A percentile compares a stretch with the other conserved stretches of the same genome.
These are phyloP conservation scores for Dicaeum eximium DNA, from an alignment of 2,113 vertebrate species.

Conservation along the genomic window DNA sequence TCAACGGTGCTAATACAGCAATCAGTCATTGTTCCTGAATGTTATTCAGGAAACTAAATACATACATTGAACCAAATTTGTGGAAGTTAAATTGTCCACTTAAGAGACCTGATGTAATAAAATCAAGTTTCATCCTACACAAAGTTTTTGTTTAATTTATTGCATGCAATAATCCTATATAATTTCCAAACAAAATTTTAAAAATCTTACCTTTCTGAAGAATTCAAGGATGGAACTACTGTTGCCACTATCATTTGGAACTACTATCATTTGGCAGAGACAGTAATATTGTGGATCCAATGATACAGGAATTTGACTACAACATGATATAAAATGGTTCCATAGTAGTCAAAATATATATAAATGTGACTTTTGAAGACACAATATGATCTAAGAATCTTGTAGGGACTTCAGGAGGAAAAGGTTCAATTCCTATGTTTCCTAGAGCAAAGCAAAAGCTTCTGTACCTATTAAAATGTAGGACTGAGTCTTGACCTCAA, in stretches of 20 bases:
- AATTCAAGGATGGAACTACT: background rate
- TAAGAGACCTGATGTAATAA: background rate
- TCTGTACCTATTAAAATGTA: background rate
- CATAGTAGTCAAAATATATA: background rate
- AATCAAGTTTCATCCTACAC: background rate
- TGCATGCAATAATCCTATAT: background rate
- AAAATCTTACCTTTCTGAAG: background rate
- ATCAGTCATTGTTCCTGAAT: background rate
- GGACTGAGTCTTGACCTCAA: background rate
- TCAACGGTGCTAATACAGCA: accelerated
- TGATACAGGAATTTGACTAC: background rate
- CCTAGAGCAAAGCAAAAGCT: background rate
- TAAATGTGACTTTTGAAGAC: background rate
- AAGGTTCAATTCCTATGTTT: background rate
- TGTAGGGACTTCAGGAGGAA: accelerated
- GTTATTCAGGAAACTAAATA: background rate
- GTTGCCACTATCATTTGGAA: background rate
- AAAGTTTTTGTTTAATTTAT: background rate
- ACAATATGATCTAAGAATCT: background rate
- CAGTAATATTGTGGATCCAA: background rate
- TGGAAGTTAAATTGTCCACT: background rate
- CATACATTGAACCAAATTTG: background rate
- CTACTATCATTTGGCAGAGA: background rate
- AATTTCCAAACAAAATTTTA: background rate
- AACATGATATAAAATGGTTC: background rate